These are phyloP conservation scores for Xiphophorus maculatus DNA, from an alignment of 2,113 vertebrate genomes.

Conservation along the genomic window DNA sequence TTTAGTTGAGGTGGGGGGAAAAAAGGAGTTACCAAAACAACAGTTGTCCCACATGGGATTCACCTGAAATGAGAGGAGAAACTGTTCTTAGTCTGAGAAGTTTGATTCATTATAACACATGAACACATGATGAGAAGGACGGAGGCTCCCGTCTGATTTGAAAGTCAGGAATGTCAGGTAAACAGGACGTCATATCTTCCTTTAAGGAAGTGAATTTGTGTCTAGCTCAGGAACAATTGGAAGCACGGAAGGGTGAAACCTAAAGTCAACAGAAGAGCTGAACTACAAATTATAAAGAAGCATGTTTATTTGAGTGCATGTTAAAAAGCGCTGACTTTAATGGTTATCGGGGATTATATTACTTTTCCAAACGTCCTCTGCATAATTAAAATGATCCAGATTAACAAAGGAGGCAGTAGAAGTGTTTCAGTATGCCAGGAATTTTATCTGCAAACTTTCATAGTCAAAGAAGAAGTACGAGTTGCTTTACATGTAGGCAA, in stretches of 20 bases:
- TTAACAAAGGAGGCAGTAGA: neutral
- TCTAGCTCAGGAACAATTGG: conserved; percentile 72
- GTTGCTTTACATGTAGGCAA: conserved; percentile 24
- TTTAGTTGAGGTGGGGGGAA: conserved; percentile 13
- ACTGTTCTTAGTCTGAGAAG: conserved; percentile 14
- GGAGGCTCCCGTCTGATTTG: conserved; percentile 16
- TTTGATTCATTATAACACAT: neutral
- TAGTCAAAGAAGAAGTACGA: conserved; percentile 21
- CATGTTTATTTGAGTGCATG: neutral
- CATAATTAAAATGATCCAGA: neutral
- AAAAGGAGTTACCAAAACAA: conserved; percentile 16
- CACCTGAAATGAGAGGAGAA: conserved; percentile 58
- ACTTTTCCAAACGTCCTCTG: neutral
- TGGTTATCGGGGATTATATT: neutral
- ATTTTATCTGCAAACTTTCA: conserved; percentile 15
- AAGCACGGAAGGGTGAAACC: conserved; percentile 73
- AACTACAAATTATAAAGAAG: conserved; percentile 10
- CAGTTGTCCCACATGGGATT: conserved; percentile 33
- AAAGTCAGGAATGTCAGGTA: conserved; percentile 60
- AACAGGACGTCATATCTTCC: conserved; percentile 66
- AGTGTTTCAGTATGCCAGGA: neutral
- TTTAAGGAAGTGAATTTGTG: conserved; percentile 66
- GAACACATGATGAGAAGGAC: conserved; percentile 11
- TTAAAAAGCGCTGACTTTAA: neutral
- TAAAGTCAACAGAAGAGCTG: conserved; percentile 37